These are phyloP conservation scores for Sinhomidia bicolor DNA, from an alignment of 2,888 invertebrate genomes.

Conservation along the genomic window DNA sequence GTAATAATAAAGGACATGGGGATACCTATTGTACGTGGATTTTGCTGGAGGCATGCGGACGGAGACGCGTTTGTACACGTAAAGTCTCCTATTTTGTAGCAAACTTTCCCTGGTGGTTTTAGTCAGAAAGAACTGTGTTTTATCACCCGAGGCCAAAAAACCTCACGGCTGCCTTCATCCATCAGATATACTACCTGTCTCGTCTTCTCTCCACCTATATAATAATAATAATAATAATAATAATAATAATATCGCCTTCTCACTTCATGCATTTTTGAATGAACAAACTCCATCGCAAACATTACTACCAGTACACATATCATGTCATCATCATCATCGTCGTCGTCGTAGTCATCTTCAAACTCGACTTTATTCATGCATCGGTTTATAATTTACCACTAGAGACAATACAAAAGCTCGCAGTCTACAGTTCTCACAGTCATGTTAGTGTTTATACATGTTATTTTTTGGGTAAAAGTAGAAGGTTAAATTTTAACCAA, in stretches of 20 bases:
- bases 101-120: conserved; percentile 45
- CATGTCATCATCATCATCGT: not conserved
- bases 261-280: not conserved
- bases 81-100: conserved; percentile 15
- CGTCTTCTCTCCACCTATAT: conserved; percentile 1
- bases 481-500: conserved; percentile 1
- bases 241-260: too few relatives aligned
- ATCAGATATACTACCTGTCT: conserved; percentile 55
- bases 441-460: too few relatives aligned
- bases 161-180: conserved; percentile 62
- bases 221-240: too few relatives aligned
- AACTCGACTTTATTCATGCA: conserved; percentile 7
- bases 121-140: conserved; percentile 53
- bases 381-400: conserved; percentile 20
- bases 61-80: not conserved
- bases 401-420: not conserved
- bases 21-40: not conserved
- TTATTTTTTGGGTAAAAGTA: not conserved
- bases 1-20: not conserved
- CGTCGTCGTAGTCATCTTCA: not conserved
- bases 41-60: not conserved
- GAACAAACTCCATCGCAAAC: not conserved
- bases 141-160: conserved; percentile 67
- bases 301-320: not conserved
- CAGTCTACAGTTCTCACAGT: too few relatives aligned